These are phyloP conservation scores for Erebia ligea DNA, from an alignment of 2,888 invertebrate genomes.

Conservation along the genomic window DNA sequence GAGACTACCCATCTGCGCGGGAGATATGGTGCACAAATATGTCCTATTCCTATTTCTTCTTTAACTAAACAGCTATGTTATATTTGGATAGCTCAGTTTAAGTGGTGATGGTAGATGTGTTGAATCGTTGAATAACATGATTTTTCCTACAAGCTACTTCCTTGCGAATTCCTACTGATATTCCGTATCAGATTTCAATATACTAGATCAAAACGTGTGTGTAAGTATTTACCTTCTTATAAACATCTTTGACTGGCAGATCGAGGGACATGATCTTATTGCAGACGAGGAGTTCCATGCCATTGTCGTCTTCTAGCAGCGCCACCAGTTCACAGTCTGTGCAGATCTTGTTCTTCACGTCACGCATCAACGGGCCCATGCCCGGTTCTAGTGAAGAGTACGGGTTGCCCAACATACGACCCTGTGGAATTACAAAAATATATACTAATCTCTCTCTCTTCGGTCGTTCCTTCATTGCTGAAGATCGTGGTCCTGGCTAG, in stretches of 20 bases:
- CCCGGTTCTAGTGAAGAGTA: constrained; percentile 97
- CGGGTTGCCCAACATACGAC: constrained; percentile 98
- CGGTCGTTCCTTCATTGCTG: no score
- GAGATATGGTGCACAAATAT: no score
- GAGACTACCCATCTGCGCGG: no score
- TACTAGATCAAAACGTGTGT: no score
- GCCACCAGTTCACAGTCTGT: constrained; percentile 99
- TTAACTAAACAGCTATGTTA: no score
- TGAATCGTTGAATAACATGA: not conserved
- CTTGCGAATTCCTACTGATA: no score
- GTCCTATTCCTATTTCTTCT: no score
- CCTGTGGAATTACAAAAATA: constrained; percentile 68
- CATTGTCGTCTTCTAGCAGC: constrained; percentile 98
- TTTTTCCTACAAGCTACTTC: not conserved
- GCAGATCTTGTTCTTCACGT: constrained; percentile 99
- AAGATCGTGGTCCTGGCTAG: no score
- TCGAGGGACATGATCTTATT: constrained; percentile 99
- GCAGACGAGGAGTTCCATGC: constrained; percentile 98
- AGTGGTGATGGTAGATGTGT: no score
- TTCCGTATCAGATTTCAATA: no score
- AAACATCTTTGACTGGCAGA: constrained; percentile 96
- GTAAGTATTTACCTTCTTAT: constrained; percentile 84
- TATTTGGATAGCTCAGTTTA: no score
- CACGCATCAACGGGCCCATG: constrained; percentile 98
- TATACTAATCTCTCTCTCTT: no score